Evolutionary conservation across 1,140 invertebrate genomes (phyloP).

Genomic region (Sipha flava): DNA sequence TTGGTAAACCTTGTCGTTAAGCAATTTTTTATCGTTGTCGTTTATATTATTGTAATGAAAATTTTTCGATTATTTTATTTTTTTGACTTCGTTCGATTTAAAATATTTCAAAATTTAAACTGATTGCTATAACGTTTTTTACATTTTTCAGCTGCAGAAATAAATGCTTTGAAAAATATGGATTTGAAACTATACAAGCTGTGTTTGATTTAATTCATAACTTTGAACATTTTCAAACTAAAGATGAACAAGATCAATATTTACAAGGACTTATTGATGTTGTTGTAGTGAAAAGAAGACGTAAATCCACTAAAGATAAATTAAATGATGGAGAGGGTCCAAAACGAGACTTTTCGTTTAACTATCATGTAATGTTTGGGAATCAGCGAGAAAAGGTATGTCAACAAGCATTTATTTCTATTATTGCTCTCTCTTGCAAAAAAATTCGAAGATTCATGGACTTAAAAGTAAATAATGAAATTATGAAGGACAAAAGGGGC

Average conservation of each 20-base stretch:
- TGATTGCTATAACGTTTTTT: too few species aligned
- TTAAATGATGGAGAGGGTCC: background rate
- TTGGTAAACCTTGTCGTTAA: background rate
- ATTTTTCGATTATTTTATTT: too few species aligned
- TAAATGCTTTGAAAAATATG: background rate
- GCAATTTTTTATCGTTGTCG: too few species aligned
- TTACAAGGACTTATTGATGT: background rate
- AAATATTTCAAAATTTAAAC: too few species aligned
- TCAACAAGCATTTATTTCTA: too few species aligned
- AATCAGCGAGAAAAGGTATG: too few species aligned
- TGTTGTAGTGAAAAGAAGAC: background rate
- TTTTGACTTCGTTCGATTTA: too few species aligned
- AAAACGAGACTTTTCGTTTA: background rate
- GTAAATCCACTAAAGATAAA: background rate
- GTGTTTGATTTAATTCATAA: background rate
- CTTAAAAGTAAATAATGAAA: background rate
- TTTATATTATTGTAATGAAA: too few species aligned
- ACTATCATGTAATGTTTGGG: too few species aligned
- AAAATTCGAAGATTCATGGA: background rate
- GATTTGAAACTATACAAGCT: background rate
- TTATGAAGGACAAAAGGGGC: too few species aligned
- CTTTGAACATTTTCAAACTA: background rate
- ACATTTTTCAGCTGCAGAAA: background rate
- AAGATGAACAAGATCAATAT: background rate
- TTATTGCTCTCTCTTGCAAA: background rate